Evolutionary conservation across 2,888 invertebrate genomes (phyloP).

Genomic region (Callosobruchus maculatus): DNA sequence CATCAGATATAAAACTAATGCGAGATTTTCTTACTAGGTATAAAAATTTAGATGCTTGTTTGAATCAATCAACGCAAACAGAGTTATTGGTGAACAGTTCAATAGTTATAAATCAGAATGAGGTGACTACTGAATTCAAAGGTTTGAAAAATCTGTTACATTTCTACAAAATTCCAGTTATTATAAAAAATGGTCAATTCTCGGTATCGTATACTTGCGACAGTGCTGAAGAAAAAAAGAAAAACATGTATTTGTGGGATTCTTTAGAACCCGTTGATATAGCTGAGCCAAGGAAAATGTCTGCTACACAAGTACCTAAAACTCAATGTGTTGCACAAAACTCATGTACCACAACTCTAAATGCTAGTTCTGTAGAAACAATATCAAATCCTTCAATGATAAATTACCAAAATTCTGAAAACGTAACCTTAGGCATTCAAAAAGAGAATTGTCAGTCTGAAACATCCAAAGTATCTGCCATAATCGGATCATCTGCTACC

Average conservation of each 20-base stretch:
- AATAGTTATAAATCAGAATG: background rate
- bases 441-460: background rate
- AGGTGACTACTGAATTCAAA: background rate
- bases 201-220: background rate
- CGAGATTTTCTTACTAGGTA: background rate
- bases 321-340: too few relatives aligned
- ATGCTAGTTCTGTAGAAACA: background rate
- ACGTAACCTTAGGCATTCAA: background rate
- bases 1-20: background rate
- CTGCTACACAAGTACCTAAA: background rate
- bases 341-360: background rate
- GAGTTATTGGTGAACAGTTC: background rate
- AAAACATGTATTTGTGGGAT: background rate
- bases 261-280: background rate
- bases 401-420: background rate
- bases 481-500: background rate
- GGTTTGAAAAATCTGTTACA: background rate
- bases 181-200: background rate
- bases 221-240: background rate
- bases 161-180: background rate
- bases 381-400: background rate
- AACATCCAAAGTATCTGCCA: background rate
- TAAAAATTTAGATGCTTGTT: background rate
- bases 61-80: background rate
- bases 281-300: background rate